Evolutionary conservation across 2,797 vertebrate species (phyloP).

Genomic region (Phrynocephalus guinanensis): DNA sequence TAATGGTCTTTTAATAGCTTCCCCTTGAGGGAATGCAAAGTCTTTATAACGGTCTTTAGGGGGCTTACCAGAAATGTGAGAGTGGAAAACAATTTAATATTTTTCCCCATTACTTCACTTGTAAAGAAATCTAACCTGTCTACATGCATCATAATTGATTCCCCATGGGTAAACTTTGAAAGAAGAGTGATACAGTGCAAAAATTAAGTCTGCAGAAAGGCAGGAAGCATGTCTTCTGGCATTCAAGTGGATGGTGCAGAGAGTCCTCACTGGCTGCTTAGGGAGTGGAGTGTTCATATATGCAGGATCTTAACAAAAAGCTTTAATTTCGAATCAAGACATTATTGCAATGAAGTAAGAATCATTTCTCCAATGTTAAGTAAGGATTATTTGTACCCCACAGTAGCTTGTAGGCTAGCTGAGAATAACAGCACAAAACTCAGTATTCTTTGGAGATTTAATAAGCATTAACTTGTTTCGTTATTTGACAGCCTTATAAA

Average conservation of each 20-base stretch:
- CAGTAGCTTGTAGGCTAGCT: not conserved
- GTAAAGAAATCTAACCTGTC: not conserved
- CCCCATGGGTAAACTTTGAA: not conserved
- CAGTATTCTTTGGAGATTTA: too few relatives aligned
- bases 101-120: not conserved
- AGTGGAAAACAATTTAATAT: not conserved
- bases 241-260: not conserved
- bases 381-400: not conserved
- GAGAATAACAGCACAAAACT: not conserved
- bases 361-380: not conserved
- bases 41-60: not conserved
- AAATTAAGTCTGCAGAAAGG: not conserved
- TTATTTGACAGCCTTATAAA: too few relatives aligned
- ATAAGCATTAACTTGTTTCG: too few relatives aligned
- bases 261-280: too few relatives aligned
- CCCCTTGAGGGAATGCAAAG: slow-evolving; percentile 19
- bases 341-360: not conserved
- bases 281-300: too few relatives aligned
- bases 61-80: not conserved
- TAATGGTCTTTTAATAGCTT: not conserved
- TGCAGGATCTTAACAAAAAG: too few relatives aligned
- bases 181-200: not conserved
- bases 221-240: not conserved
- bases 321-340: not conserved
- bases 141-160: not conserved